A percentile compares a stretch with the other conserved stretches of the same genome.
phyloP scores from a whole-genome alignment of 2,797 vertebrate genomes.

The Hippoglossus hippoglossus region DNA sequence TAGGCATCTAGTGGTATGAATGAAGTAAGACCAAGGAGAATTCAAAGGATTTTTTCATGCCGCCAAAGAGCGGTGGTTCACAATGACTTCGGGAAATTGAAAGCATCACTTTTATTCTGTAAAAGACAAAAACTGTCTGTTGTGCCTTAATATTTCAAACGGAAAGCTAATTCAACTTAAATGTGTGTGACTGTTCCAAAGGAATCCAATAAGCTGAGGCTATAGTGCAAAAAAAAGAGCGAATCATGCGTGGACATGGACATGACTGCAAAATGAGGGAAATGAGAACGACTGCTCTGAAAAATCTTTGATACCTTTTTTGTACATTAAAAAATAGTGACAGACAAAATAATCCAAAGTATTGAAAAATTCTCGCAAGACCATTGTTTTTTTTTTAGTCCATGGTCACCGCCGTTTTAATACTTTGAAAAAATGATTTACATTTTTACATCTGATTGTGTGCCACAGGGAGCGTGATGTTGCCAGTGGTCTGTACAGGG shows the following conservation, averaged over 20 bases:
- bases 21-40: conserved; percentile 49
- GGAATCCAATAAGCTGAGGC: conserved; percentile 81
- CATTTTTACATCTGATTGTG: conserved; percentile 92
- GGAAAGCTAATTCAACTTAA: conserved; percentile 33
- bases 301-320: conserved; percentile 55
- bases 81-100: conserved; percentile 31
- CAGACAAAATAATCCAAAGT: conserved; percentile 78
- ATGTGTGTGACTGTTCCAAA: conserved; percentile 67
- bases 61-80: conserved; percentile 51
- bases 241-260: conserved; percentile 75
- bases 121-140: conserved; percentile 43
- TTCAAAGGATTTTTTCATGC: conserved; percentile 41
- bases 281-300: conserved; percentile 45
- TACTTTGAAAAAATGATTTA: conserved; percentile 86
- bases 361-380: conserved; percentile 78
- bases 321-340: conserved; percentile 79
- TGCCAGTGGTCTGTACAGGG: conserved; percentile 51
- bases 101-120: conserved; percentile 28
- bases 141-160: conserved; percentile 44
- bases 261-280: conserved; percentile 54
- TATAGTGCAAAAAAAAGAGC: conserved; percentile 91
- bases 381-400: conserved; percentile 36
- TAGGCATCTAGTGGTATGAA: conserved; percentile 80
- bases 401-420: conserved; percentile 67
- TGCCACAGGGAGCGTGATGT: conserved; percentile 86